Conservation (phyloP, 2,888 invertebrate genomes). For the Electrophaes corylata region DNA sequence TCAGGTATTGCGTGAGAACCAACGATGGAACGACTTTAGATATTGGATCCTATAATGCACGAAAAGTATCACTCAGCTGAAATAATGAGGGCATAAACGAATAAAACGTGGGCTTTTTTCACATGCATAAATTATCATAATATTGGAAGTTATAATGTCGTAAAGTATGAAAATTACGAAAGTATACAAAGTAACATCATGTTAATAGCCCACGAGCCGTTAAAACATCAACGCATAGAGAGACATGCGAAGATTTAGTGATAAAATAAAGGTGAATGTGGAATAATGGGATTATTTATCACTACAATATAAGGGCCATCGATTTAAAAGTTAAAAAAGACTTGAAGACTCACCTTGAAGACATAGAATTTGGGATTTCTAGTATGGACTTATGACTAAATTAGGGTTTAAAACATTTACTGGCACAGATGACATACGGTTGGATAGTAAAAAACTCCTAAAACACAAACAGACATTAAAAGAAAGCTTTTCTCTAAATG, state of each 20-base stretch:
- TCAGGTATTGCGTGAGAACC: slow-evolving; percentile 36
- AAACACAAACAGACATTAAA: too few relatives aligned
- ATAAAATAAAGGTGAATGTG: slow-evolving; percentile 12
- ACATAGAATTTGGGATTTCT: neutral
- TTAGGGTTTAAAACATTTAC: too few relatives aligned
- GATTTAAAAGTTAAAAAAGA: neutral
- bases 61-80: slow-evolving; percentile 25
- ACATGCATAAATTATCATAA: slow-evolving; percentile 11
- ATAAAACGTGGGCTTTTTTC: slow-evolving; percentile 12
- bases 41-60: slow-evolving; percentile 31
- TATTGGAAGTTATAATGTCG: slow-evolving; percentile 10
- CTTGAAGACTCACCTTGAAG: too few relatives aligned
- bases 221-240: slow-evolving; percentile 21
- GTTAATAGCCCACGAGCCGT: slow-evolving; percentile 19
- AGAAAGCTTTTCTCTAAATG: too few relatives aligned
- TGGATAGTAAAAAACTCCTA: too few relatives aligned
- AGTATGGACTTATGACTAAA: neutral
- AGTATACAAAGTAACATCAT: slow-evolving; percentile 18
- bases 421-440: too few relatives aligned
- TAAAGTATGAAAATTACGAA: slow-evolving; percentile 22
- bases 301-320: neutral
- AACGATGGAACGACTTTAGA: slow-evolving; percentile 25
- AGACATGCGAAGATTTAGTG: neutral
- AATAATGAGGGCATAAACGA: slow-evolving; percentile 22
- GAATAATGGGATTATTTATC: slow-evolving; percentile 8